phyloP scores from a whole-genome alignment of 2,797 vertebrate genomes.

The Decapterus maruadsi region DNA sequence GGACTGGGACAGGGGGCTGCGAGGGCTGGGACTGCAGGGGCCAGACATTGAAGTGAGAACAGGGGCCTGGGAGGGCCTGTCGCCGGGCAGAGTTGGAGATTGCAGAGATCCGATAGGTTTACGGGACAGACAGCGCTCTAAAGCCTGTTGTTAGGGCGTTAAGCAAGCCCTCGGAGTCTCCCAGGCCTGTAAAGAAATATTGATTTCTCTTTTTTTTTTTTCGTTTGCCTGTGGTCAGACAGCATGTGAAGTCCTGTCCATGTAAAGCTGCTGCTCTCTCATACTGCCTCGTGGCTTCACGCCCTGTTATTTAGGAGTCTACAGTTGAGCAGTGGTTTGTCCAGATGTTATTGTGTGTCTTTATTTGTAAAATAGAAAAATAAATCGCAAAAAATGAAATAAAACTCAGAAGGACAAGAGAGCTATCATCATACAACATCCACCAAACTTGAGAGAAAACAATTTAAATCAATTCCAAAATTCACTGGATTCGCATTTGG shows the following conservation, averaged over 20 bases:
- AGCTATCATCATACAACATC: no score
- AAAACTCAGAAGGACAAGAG: not conserved
- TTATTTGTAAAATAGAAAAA: slow-evolving; percentile 11
- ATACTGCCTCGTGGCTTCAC: slow-evolving; percentile 59
- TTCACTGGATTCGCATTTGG: no score
- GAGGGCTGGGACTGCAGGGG: slow-evolving; percentile 59
- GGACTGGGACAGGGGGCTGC: slow-evolving; percentile 63
- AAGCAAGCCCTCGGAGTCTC: slow-evolving; percentile 78
- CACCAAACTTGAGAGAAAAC: no score
- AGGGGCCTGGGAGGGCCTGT: slow-evolving; percentile 79
- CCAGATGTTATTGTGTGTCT: slow-evolving; percentile 23
- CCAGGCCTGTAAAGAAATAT: slow-evolving; percentile 79
- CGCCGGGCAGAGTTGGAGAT: slow-evolving; percentile 85
- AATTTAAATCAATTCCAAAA: no score
- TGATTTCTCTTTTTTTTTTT: slow-evolving; percentile 76
- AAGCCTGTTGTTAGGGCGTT: slow-evolving; percentile 78
- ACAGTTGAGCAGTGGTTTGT: slow-evolving; percentile 38
- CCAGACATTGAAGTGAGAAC: slow-evolving; percentile 60
- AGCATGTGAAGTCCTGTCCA: slow-evolving; percentile 77
- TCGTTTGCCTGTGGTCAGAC: slow-evolving; percentile 71
- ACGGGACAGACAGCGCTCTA: slow-evolving; percentile 62
- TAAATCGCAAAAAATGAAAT: not conserved
- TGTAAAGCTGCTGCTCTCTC: slow-evolving; percentile 57
- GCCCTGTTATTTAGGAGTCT: slow-evolving; percentile 57
- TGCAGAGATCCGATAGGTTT: slow-evolving; percentile 83